Base-by-base conservation (phyloP, 2,888 invertebrate genomes). In the Camponotus fellah region DNA sequence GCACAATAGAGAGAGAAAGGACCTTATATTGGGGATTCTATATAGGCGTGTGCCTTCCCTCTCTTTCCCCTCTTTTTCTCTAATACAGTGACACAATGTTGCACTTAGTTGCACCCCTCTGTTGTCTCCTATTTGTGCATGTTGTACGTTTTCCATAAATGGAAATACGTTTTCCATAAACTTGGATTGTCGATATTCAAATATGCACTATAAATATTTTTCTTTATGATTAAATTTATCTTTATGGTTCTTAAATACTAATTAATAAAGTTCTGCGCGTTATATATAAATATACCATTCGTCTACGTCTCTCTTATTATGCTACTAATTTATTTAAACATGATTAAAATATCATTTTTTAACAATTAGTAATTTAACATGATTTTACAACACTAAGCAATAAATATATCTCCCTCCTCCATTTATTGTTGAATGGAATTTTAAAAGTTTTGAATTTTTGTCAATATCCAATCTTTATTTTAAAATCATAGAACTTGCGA, bases 1-100 rank as follows among this genome's bases (percentile, higher is more conserved):
- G 66, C 40, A 92, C 91, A 92, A 91, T 92, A 85, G 90, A 46
- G 46, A 56, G 71, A 46, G 79, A 76, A 72, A n/a, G 58, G 37
- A 66, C 82, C 84, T 87, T 34, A 14, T n/a, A 85, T 90, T 84
- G 88, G 86, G 89, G 87, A 88, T 87, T 85, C 89, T 34, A 60
- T 77, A 88, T 85, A 87, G 89, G 89, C 92, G 92, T 89, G 92
- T 83, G 86, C 49, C 49, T 49, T 17, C 49, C 72, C 62, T 69
- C 83, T 88, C 86, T 84, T 84, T 82, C 4, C 53, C 8, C 49
- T 2, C 32, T 46, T 26, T 1, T 10, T 14, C 82, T 79, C 71
- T 79, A 74, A 53, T 79, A 43, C 85, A 84, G 66, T 81, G 83
- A 86, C 88, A 86, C 85, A 86, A 80, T 69, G 32, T 84, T 80